These are phyloP conservation scores for Koerneria pararmatus DNA, from an alignment of 2,888 invertebrate genomes.

Conservation along the genomic window DNA sequence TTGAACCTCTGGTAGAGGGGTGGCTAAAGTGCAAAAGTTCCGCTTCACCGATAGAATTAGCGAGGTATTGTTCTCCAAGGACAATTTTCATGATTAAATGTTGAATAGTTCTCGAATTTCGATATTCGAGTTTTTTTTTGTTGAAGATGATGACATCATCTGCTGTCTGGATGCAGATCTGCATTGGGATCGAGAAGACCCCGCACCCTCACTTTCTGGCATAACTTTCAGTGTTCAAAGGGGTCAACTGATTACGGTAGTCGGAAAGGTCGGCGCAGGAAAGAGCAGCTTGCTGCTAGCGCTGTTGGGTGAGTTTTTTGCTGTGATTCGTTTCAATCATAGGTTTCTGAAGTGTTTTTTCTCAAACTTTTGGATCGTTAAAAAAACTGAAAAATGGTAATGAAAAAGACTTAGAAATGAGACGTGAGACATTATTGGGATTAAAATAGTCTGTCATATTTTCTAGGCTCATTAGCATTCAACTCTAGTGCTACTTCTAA, in stretches of 20 bases:
- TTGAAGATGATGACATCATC: conserved; percentile 46
- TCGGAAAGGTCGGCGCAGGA: conserved; percentile 57
- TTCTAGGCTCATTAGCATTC: no score
- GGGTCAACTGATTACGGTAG: conserved; percentile 50
- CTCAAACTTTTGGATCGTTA: no score
- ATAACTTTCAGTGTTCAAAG: conserved; percentile 68
- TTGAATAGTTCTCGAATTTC: background rate
- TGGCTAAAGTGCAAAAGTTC: no score
- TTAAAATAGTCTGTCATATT: no score
- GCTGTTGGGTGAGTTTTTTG: conserved; percentile 39
- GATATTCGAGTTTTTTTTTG: background rate
- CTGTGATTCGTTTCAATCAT: no score
- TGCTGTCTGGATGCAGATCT: conserved; percentile 40
- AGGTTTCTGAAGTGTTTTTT: no score
- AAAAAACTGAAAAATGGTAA: no score
- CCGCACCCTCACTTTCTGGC: conserved; percentile 20
- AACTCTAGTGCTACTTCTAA: no score
- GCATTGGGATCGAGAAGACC: conserved; percentile 44
- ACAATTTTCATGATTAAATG: background rate
- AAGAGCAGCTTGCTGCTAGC: conserved; percentile 72
- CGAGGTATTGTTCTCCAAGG: background rate
- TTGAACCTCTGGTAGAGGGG: no score
- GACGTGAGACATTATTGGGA: no score
- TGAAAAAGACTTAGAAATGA: no score
- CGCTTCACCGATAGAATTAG: no score